Conservation (phyloP, 2,888 invertebrate genomes). For the Chymomyza fuscimana region DNA sequence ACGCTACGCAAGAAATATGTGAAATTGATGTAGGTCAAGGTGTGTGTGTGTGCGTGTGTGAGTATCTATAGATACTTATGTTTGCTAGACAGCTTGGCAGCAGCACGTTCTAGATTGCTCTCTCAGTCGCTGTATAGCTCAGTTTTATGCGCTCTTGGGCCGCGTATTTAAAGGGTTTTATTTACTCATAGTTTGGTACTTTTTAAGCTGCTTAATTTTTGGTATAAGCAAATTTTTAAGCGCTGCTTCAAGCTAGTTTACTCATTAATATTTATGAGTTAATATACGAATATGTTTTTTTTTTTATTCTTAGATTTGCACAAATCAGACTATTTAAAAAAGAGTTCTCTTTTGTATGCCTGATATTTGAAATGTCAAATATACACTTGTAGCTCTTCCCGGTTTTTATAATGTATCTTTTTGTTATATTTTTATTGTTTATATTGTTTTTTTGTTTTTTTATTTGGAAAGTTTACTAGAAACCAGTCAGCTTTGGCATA, state of each 20-base stretch:
- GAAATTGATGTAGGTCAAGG: not conserved
- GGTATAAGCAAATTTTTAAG: not conserved
- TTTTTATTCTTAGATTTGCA: not conserved
- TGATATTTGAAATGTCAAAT: not conserved
- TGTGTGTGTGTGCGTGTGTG: not conserved
- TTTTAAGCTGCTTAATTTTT: not conserved
- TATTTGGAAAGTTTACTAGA: not conserved
- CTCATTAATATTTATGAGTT: not conserved
- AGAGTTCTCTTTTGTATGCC: not conserved
- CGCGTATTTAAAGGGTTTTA: not conserved
- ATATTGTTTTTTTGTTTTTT: not conserved
- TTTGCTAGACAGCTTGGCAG: not conserved
- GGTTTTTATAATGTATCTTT: not conserved
- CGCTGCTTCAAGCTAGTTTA: not conserved
- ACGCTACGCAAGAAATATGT: not conserved
- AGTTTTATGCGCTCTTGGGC: not conserved
- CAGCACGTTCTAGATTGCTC: not conserved
- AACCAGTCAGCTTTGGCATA: slow-evolving; percentile 2
- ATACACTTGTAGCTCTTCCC: not conserved
- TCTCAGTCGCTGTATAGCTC: not conserved
- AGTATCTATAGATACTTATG: not conserved
- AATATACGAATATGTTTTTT: not conserved
- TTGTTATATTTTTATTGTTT: not conserved
- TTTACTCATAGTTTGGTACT: not conserved
- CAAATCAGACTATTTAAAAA: not conserved